Base-by-base conservation (phyloP, 2,888 invertebrate species). In the Craniophora ligustri region DNA sequence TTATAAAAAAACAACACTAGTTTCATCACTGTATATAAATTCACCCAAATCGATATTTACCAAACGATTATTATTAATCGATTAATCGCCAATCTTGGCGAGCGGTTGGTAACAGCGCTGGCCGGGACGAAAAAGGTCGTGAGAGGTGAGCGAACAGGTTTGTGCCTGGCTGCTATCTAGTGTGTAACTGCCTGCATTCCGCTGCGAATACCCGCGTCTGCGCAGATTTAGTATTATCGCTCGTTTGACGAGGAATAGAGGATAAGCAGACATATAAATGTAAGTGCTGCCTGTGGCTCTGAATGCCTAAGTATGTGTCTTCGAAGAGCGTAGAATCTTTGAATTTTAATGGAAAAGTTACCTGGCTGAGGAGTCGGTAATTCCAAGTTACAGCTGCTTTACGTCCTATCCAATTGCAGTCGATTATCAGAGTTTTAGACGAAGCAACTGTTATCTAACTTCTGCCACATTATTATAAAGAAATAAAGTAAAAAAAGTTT, bases 101-200 rank as follows among this genome's bases (percentile, higher is more conserved):
- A 34, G 31, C 47, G 53, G 55, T 40, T 62, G 47, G 67, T 50
- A 65, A 72, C 65, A 50, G 53, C 19, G 36, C 49, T 18, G n/a
- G 62, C 6, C 30, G 46, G 61, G 54, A 39, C 28, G 56, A 45
- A 34, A 49, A 31, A 69, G 71, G 68, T 71, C 68, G 57, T 5
- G 21, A 16, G 47, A 67, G 63, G 65, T 65, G 58, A 71, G 40
- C 7, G 57, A 73, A 75, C 75, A 45, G 75, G 75, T 75, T 75
- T 48, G 53, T 10, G 39, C 18, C 54, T 53, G 57, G n/a, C 61
- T 58, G 11, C 35, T 49, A 39, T 51, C 58, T 55, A 53, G 58
- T 34, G 50, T 56, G 32, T 38, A 30, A 30, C 16, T 47, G 54
- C 41, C 36, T 74, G 72, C 72, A 72, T 73, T 74, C 72, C 74